Conservation (phyloP, 2,888 invertebrate species). For the Pollenia labialis region DNA sequence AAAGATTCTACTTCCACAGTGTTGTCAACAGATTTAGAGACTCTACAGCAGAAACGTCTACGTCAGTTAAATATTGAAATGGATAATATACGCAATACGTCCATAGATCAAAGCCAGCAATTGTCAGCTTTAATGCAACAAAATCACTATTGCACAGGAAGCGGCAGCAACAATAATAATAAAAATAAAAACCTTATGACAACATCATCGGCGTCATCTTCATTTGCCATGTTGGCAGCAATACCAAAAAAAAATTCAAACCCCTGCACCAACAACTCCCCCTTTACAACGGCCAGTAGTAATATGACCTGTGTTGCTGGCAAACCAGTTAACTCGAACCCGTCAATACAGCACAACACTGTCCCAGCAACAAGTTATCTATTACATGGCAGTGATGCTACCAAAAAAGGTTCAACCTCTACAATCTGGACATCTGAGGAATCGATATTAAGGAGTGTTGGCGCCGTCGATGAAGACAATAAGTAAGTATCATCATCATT, state of each 20-base stretch:
- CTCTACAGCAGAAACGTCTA: conserved; percentile 80
- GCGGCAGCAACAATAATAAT: conserved; percentile 52
- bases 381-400: conserved; percentile 80
- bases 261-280: conserved; percentile 63
- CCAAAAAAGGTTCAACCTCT: conserved; percentile 84
- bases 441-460: conserved; percentile 83
- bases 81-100: conserved; percentile 79
- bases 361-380: conserved; percentile 76
- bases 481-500: conserved; percentile 79
- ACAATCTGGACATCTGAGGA: conserved; percentile 84
- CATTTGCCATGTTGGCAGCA: conserved; percentile 66
- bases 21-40: conserved; percentile 76
- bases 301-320: conserved; percentile 72
- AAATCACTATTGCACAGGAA: conserved; percentile 66
- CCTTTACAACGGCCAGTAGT: conserved; percentile 61
- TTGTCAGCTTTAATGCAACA: conserved; percentile 73
- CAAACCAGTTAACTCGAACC: conserved; percentile 72
- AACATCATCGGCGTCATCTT: conserved; percentile 68
- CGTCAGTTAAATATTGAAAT: conserved; percentile 81
- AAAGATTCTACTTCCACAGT: conserved; percentile 50
- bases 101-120: conserved; percentile 76
- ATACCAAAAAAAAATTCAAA: conserved; percentile 77
- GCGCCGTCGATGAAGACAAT: conserved; percentile 84
- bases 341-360: conserved; percentile 65
- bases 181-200: conserved; percentile 75